Evolutionary conservation across 1,140 invertebrate genomes (phyloP).

Genomic region (Ptiloglossa arizonensis): DNA sequence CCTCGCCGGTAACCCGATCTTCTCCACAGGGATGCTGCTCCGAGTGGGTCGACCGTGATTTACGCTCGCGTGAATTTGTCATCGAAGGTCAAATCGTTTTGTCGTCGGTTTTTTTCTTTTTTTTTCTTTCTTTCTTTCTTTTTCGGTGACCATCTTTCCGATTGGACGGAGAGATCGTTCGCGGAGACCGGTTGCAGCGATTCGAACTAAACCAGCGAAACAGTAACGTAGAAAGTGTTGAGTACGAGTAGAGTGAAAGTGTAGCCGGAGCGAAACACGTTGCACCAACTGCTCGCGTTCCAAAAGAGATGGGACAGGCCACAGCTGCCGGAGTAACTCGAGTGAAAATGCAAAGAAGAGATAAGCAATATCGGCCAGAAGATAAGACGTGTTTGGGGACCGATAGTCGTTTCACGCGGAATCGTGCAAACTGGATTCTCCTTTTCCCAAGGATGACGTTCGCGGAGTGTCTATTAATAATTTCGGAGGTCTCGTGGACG

Average conservation of each 20-base stretch:
- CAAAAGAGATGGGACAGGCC: neutral
- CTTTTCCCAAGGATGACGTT: neutral
- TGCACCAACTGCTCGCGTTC: slow-evolving; percentile 1
- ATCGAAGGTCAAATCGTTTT: neutral
- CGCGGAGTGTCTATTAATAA: too few species aligned
- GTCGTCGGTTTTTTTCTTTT: neutral
- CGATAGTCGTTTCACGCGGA: neutral
- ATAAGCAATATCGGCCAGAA: neutral
- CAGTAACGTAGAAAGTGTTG: slow-evolving; percentile 28
- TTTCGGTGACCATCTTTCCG: neutral
- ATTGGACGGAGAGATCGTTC: neutral
- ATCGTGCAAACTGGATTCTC: neutral
- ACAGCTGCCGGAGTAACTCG: neutral
- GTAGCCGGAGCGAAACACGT: neutral
- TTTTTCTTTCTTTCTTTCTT: too few species aligned
- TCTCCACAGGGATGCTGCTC: neutral
- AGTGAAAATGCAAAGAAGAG: neutral
- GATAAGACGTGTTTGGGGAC: neutral
- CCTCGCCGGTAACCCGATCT: neutral
- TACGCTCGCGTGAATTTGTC: neutral
- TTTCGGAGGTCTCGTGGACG: neutral
- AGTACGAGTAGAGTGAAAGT: slow-evolving; percentile 20
- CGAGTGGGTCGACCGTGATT: neutral
- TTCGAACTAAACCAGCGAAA: neutral
- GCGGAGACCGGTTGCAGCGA: neutral